Evolutionary conservation across 2,888 invertebrate genomes (phyloP).

Genomic region (Netelia inedita): DNA sequence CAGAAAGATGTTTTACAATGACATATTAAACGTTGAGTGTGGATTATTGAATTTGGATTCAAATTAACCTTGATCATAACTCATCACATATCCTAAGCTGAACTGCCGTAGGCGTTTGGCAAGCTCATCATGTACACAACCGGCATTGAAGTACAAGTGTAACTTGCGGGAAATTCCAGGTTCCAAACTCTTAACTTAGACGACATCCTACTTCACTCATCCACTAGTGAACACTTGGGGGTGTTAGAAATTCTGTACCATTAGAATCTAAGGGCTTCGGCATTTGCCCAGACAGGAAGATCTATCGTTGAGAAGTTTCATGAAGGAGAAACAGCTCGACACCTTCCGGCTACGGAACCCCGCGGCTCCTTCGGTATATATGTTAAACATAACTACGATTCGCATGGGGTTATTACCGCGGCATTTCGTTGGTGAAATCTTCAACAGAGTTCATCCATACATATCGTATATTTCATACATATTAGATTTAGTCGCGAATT

Average conservation of each 20-base stretch:
- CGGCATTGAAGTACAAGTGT: slow-evolving; percentile 27
- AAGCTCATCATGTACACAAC: slow-evolving; percentile 9
- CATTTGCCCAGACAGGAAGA: slow-evolving; percentile 29
- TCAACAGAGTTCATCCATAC: slow-evolving; percentile 22
- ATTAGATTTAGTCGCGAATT: slow-evolving; percentile 32
- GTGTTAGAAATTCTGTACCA: slow-evolving; percentile 15
- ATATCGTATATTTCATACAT: not conserved
- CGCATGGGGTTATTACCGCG: slow-evolving; percentile 34
- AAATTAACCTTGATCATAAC: not conserved
- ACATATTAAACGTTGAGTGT: not conserved
- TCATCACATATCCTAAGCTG: not conserved
- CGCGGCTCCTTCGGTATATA: slow-evolving; percentile 15
- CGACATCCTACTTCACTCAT: slow-evolving; percentile 30
- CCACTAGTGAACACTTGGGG: not conserved
- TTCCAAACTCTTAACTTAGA: slow-evolving; percentile 49
- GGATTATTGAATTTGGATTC: not conserved
- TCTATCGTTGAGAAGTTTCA: slow-evolving; percentile 45
- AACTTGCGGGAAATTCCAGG: slow-evolving; percentile 32
- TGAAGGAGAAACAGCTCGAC: slow-evolving; percentile 33
- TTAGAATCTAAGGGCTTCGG: slow-evolving; percentile 7
- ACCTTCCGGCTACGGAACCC: slow-evolving; percentile 35
- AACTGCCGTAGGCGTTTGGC: not conserved
- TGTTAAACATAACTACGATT: slow-evolving; percentile 40
- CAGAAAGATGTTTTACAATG: too few species aligned
- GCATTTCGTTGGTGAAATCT: slow-evolving; percentile 31